phyloP scores from a whole-genome alignment of 2,797 vertebrate genomes.

The Micropoecilia bifurca region DNA sequence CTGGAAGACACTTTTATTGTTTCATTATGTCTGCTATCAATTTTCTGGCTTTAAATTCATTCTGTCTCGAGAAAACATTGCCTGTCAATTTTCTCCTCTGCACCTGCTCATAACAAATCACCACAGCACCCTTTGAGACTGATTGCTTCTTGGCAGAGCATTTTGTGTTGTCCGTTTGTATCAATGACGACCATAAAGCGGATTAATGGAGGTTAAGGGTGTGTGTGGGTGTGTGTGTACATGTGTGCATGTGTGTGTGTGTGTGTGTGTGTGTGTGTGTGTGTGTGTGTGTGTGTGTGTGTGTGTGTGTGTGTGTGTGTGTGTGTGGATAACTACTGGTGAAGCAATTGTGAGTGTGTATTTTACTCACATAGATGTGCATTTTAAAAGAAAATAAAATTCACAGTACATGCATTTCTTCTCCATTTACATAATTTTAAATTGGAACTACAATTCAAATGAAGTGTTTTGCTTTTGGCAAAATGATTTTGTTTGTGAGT shows the following conservation, averaged over 20 bases:
- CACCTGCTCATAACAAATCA: conserved; percentile 79
- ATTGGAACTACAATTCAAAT: conserved; percentile 22
- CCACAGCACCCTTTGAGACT: conserved; percentile 47
- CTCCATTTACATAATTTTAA: neutral
- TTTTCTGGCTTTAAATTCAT: conserved; percentile 67
- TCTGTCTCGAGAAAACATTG: conserved; percentile 65
- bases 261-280: too few species aligned
- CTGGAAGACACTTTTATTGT: conserved; percentile 66
- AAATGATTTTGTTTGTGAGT: conserved; percentile 18
- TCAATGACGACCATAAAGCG: conserved; percentile 50
- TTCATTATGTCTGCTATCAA: conserved; percentile 75
- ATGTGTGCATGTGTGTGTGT: conserved; percentile 12
- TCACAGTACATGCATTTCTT: conserved; percentile 11
- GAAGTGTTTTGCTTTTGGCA: neutral
- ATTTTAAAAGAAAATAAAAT: conserved; percentile 1
- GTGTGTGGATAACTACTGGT: conserved; percentile 33
- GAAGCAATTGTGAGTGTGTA: conserved; percentile 23
- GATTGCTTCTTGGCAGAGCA: conserved; percentile 63
- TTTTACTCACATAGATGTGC: conserved; percentile 33
- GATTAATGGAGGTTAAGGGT: conserved; percentile 45
- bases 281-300: too few species aligned
- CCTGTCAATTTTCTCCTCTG: conserved; percentile 65
- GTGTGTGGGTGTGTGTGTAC: too few species aligned
- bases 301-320: conserved; percentile 7
- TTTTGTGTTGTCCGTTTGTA: conserved; percentile 65